Base-by-base conservation (phyloP, 2,113 vertebrate genomes). In the Elaphurus davidianus region DNA sequence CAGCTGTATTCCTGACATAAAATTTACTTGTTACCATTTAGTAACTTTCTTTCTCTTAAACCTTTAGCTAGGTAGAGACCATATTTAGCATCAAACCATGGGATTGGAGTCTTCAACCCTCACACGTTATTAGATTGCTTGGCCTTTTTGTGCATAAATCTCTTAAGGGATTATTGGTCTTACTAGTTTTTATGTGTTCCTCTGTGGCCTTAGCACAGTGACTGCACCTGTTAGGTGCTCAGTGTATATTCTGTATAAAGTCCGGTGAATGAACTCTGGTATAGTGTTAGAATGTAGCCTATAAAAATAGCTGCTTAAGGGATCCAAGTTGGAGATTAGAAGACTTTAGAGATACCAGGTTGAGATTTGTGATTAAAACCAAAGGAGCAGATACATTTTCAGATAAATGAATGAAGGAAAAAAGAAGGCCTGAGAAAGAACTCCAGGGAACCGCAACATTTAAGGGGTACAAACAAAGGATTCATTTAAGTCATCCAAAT, bases 281-380 rank as follows among this genome's bases (percentile, higher is more conserved):
- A n/a, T 82, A 13, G 28, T 74, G 1, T 57, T 57, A 93, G 55
- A 91, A 45, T 54, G 6, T 6, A 91, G 60, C 28, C 52, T 90
- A 40, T 82, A 36, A 78, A 96, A 76, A 84, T 47, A 93, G 86
- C 11, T 91, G 33, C 57, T 23, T 62, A 55, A 54, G 54, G 67
- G 36, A 25, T 86, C 50, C 15, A 52, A 43, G 21, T n/a, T 91
- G 28, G 36, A 91, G 16, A 81, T 86, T 47, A 84, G 67, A 87
- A 88, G 40, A 64, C 95, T 93, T 96, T 87, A 55, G 28, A 88
- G 67, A 71, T 19, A 79, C 25, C 33, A 85, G 27, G 16, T n/a
- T 76, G 54, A 90, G 16, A 84, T n/a, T 97, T 88, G 47, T 84
- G 83, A 94, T 95, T 93, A 91, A 94, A 97, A 79, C n/a, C 52